Percentiles rank a stretch among this genome's conserved stretches.
phyloP scores from a whole-genome alignment of 2,113 vertebrate species.

The Caracal caracal region DNA sequence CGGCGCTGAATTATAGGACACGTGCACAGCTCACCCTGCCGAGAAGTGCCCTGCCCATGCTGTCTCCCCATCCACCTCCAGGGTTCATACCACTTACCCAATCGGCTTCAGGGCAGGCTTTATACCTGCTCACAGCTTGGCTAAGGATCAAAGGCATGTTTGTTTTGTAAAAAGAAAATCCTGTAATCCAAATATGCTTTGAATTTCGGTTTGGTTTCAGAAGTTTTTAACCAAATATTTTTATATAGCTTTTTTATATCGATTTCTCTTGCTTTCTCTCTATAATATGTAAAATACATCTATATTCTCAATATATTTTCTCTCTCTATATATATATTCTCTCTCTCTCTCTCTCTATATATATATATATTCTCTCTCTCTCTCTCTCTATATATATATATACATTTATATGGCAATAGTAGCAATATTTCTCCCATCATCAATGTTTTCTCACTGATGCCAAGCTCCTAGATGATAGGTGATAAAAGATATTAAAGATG shows the following conservation, averaged over 20 bases:
- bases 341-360: not conserved
- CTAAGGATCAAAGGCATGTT: conserved; percentile 14
- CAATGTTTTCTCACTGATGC: not conserved
- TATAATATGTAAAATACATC: no score
- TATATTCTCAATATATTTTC: not conserved
- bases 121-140: not conserved
- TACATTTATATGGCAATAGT: not conserved
- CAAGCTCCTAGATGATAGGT: not conserved
- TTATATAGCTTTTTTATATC: not conserved
- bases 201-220: not conserved
- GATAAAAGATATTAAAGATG: not conserved
- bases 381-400: not conserved
- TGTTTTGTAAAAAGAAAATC: conserved; percentile 28
- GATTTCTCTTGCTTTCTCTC: not conserved
- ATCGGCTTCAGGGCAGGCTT: not conserved
- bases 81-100: not conserved
- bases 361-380: not conserved
- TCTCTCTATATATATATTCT: not conserved
- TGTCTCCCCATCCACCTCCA: not conserved
- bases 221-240: not conserved
- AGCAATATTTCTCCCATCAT: not conserved
- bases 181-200: not conserved
- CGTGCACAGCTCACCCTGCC: not conserved
- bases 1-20: not conserved
- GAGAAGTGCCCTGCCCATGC: not conserved